These are phyloP conservation scores for Perccottus glenii DNA, from an alignment of 2,113 vertebrate genomes.

Conservation along the genomic window DNA sequence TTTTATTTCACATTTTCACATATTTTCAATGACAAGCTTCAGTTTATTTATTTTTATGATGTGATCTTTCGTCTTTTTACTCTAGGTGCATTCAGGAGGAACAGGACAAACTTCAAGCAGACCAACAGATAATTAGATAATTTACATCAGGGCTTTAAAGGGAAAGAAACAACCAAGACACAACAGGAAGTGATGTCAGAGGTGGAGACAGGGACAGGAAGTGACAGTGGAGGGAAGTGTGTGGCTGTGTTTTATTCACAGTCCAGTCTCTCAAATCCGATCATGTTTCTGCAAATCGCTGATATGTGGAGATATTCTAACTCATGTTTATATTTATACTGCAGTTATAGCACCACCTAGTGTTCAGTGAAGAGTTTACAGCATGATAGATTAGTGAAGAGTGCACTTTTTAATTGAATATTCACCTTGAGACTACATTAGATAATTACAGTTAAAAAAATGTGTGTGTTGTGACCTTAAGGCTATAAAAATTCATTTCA, in stretches of 20 bases:
- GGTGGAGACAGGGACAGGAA: constrained; percentile 8
- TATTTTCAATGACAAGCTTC: constrained; percentile 63
- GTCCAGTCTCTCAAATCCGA: constrained; percentile 1
- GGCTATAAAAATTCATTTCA: no score
- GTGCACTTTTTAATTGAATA: no score
- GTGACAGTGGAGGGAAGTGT: constrained; percentile 2
- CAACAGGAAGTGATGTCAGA: constrained; percentile 4
- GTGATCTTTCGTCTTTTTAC: constrained; percentile 43
- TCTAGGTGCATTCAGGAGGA: constrained; percentile 60
- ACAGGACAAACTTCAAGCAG: constrained; percentile 41
- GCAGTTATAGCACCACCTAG: constrained; percentile 4
- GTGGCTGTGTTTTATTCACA: not conserved
- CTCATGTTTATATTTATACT: not conserved
- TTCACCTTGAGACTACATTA: no score
- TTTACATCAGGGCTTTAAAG: no score
- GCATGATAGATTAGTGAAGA: no score
- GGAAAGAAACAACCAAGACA: not conserved
- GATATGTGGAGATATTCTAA: no score
- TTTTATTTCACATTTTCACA: constrained; percentile 73
- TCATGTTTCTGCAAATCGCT: no score
- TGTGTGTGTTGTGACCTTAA: no score
- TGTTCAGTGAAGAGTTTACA: not conserved
- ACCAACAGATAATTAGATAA: not conserved
- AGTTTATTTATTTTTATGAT: constrained; percentile 10
- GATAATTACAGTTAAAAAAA: no score